phyloP scores from a whole-genome alignment of 1,140 invertebrate species.

The Bombus vancouverensis region DNA sequence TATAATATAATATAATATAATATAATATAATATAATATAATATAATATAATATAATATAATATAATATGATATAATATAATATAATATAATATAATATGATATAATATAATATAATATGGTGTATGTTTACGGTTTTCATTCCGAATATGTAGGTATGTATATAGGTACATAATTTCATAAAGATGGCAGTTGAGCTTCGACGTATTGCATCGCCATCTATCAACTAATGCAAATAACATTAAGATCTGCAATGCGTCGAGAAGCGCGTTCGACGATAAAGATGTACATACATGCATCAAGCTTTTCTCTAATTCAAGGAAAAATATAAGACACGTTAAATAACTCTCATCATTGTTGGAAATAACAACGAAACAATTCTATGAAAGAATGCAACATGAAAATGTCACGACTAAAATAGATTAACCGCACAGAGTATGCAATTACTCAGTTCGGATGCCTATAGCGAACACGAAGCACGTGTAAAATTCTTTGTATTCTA shows the following conservation, averaged over 20 bases:
- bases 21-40: rapidly evolving
- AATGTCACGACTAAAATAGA: constrained; percentile 45
- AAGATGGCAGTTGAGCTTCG: constrained; percentile 7
- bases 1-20: too few species aligned
- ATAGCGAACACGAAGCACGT: constrained; percentile 42
- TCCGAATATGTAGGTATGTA: not conserved
- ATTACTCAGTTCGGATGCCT: constrained; percentile 46
- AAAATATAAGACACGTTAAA: not conserved
- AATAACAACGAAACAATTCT: not conserved
- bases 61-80: too few species aligned
- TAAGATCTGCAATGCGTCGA: not conserved
- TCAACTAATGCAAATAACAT: not conserved
- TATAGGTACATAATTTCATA: not conserved
- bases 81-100: too few species aligned
- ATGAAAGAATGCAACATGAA: not conserved
- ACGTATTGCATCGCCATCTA: constrained; percentile 34
- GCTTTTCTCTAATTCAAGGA: not conserved
- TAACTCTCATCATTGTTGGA: not conserved
- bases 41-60: too few species aligned
- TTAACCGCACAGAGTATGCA: constrained; percentile 12
- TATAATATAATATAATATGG: too few species aligned
- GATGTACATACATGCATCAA: too few species aligned
- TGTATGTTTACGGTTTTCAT: not conserved
- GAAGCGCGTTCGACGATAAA: constrained; percentile 9
- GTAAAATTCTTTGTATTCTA: constrained; percentile 55